Evolutionary conservation across 2,113 vertebrate genomes (phyloP).

Genomic region (Indicator maculatus): DNA sequence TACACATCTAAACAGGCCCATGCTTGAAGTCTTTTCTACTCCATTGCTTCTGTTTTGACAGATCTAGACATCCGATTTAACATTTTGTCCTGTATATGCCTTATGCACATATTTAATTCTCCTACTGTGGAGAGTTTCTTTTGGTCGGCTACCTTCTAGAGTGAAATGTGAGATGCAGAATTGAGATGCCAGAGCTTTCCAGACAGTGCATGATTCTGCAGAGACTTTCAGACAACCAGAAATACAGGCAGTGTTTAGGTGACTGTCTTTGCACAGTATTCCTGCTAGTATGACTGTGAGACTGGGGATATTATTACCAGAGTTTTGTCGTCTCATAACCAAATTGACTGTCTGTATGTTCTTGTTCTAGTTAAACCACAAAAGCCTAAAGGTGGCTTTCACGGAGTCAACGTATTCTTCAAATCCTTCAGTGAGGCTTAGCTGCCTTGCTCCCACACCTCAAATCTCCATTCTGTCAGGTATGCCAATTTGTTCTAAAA

Average conservation of each 20-base stretch:
- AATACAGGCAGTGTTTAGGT: background rate
- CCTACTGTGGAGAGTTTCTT: background rate
- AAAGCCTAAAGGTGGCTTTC: conserved; percentile 18
- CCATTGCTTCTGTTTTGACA: background rate
- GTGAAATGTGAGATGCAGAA: background rate
- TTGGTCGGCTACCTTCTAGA: background rate
- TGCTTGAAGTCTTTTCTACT: background rate
- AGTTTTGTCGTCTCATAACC: background rate
- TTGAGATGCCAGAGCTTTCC: background rate
- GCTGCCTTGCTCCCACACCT: conserved; percentile 45
- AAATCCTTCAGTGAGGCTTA: conserved; percentile 24
- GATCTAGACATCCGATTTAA: background rate
- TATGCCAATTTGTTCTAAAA: background rate
- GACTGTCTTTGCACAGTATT: background rate
- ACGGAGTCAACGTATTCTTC: background rate
- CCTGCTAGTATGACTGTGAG: background rate
- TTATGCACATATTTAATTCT: background rate
- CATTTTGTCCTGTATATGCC: background rate
- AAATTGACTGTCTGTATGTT: background rate
- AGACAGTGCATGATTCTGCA: background rate
- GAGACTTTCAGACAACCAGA: background rate
- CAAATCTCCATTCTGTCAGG: conserved; percentile 64
- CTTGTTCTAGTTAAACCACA: conserved; percentile 4
- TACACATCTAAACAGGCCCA: background rate
- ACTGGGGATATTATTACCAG: background rate